Conservation (phyloP, 1,140 invertebrate genomes). For the Cherax destructor region DNA sequence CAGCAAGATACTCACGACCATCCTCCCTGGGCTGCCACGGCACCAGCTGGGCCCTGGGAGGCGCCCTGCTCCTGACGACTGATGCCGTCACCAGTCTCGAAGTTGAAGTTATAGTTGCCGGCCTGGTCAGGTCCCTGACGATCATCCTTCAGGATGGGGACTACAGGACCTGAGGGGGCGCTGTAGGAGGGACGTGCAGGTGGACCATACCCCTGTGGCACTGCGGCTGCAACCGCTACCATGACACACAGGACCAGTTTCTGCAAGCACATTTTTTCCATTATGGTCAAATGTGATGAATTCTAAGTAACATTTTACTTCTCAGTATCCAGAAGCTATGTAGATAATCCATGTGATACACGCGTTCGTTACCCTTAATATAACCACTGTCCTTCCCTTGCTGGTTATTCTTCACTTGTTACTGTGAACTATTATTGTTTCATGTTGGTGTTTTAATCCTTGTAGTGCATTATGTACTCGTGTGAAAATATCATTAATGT, state of each 20-base stretch:
- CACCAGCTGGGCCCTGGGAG: slow-evolving; percentile 29
- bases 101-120: slow-evolving; percentile 9
- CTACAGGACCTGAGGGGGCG: slow-evolving; percentile 1
- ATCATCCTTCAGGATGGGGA: slow-evolving; percentile 12
- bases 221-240: background rate
- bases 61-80: slow-evolving; percentile 4
- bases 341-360: background rate
- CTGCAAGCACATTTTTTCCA: background rate
- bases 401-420: too few relatives aligned
- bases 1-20: slow-evolving; percentile 49
- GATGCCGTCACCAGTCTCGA: slow-evolving; percentile 7
- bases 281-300: background rate
- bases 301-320: background rate
- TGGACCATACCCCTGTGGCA: background rate
- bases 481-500: too few relatives aligned
- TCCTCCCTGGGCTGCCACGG: slow-evolving; percentile 34
- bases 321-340: background rate
- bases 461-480: too few relatives aligned
- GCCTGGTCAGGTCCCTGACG: background rate
- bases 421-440: too few relatives aligned
- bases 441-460: too few relatives aligned
- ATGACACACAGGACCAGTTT: background rate
- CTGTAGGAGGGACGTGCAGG: background rate
- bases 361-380: too few relatives aligned
- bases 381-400: too few relatives aligned